A percentile compares a stretch with the other conserved stretches of the same genome.
Conservation (phyloP, 1,140 invertebrate genomes). For the Gonatopus flavifemur region DNA sequence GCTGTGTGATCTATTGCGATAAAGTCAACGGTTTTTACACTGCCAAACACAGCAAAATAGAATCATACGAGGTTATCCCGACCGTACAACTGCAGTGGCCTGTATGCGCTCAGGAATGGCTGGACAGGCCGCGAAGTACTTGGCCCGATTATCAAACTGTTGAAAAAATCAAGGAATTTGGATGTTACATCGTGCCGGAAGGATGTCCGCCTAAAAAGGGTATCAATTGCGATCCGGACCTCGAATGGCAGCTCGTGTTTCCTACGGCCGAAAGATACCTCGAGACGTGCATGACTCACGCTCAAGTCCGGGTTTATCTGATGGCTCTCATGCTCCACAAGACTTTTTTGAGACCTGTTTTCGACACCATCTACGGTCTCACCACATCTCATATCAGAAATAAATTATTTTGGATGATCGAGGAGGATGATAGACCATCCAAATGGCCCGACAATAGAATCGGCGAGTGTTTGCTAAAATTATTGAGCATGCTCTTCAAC, state of each 20-base stretch:
- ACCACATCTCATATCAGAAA: slow-evolving; percentile 70
- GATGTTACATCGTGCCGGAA: slow-evolving; percentile 70
- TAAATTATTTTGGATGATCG: slow-evolving; percentile 78
- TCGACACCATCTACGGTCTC: slow-evolving; percentile 61
- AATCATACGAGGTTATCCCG: slow-evolving; percentile 65
- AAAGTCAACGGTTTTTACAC: slow-evolving; percentile 31
- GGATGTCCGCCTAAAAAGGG: slow-evolving; percentile 63
- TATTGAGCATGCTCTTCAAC: slow-evolving; percentile 60
- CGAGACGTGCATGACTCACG: slow-evolving; percentile 68
- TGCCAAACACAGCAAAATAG: slow-evolving; percentile 39
- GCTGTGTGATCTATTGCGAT: slow-evolving; percentile 64
- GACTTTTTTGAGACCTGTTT: slow-evolving; percentile 65
- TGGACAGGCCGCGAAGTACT: slow-evolving; percentile 60
- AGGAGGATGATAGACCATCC: slow-evolving; percentile 63
- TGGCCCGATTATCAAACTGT: slow-evolving; percentile 71
- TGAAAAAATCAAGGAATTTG: slow-evolving; percentile 65
- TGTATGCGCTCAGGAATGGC: slow-evolving; percentile 65
- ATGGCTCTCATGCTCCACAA: slow-evolving; percentile 68
- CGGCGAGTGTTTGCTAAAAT: slow-evolving; percentile 65
- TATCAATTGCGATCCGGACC: slow-evolving; percentile 60
- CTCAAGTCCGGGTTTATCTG: slow-evolving; percentile 69
- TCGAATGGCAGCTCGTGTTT: slow-evolving; percentile 76
- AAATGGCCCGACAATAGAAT: slow-evolving; percentile 72
- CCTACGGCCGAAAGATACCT: slow-evolving; percentile 72
- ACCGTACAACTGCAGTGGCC: slow-evolving; percentile 69